A percentile compares a stretch with the other conserved stretches of the same genome.
These are phyloP conservation scores for Drosophila micromelanica DNA, from an alignment of 1,140 invertebrate species.

Conservation along the genomic window DNA sequence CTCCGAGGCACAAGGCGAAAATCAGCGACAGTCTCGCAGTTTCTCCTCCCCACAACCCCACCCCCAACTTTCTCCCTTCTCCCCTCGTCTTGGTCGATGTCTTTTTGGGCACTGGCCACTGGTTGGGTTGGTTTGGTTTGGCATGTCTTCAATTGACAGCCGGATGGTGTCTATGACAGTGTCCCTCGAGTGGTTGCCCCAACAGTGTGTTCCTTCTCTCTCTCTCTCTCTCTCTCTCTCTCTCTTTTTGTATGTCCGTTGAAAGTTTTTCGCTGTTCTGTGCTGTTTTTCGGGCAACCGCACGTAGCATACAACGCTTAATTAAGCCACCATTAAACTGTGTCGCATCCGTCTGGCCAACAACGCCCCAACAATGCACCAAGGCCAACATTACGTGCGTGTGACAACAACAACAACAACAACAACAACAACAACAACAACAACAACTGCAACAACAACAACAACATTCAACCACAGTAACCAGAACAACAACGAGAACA, in stretches of 20 bases:
- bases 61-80: too few species aligned
- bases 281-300: constrained; percentile 54
- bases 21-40: constrained; percentile 20
- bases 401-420: too few species aligned
- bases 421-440: background rate
- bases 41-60: too few species aligned
- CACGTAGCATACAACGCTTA: constrained; percentile 72
- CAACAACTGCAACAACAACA: background rate
- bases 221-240: too few species aligned
- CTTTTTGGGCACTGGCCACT: constrained; percentile 8
- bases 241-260: too few species aligned
- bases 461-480: background rate
- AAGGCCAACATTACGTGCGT: constrained; percentile 15
- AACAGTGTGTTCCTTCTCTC: background rate
- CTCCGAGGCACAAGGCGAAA: constrained; percentile 52
- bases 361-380: constrained; percentile 27
- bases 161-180: constrained; percentile 16
- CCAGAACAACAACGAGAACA: constrained; percentile 17
- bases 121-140: constrained; percentile 1
- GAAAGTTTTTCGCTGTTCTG: constrained; percentile 52
- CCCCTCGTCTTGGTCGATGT: too few species aligned
- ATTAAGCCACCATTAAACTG: constrained; percentile 71
- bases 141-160: constrained; percentile 25
- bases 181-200: background rate
- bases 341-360: constrained; percentile 25